phyloP scores from a whole-genome alignment of 1,140 invertebrate genomes.

The Drosophila littoralis region DNA sequence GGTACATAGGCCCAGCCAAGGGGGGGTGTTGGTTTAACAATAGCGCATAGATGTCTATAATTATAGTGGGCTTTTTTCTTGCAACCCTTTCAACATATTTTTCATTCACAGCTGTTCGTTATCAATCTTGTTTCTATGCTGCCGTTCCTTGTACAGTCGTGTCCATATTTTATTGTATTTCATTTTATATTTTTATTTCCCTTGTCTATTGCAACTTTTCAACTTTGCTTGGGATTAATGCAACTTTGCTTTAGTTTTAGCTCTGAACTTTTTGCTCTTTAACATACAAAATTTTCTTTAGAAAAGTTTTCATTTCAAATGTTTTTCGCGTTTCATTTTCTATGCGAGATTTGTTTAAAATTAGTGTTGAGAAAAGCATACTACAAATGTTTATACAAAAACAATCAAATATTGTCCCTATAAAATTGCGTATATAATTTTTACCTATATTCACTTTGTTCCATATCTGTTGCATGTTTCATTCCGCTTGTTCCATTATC shows the following conservation, averaged over 20 bases:
- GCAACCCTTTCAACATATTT: slow-evolving; percentile 4
- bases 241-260: slow-evolving; percentile 1
- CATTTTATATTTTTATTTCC: not conserved
- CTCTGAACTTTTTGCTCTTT: not conserved
- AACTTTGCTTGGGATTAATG: not conserved
- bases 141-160: not conserved
- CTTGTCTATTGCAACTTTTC: not conserved
- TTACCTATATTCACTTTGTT: not conserved
- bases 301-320: slow-evolving; percentile 3
- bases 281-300: slow-evolving; percentile 2
- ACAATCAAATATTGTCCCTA: no score
- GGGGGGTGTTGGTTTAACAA: not conserved
- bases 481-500: slow-evolving; percentile 1
- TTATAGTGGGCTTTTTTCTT: not conserved
- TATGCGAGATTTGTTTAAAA: not conserved
- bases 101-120: not conserved
- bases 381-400: no score
- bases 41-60: slow-evolving; percentile 5
- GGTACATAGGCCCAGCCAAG: not conserved
- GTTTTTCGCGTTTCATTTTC: not conserved
- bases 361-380: not conserved
- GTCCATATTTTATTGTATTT: not conserved
- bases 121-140: not conserved
- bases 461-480: slow-evolving; percentile 1
- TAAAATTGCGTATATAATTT: no score